Percentiles rank a stretch among this genome's conserved stretches.
Evolutionary conservation across 2,888 invertebrate genomes (phyloP).

Genomic region (Nemotelus nigrinus): DNA sequence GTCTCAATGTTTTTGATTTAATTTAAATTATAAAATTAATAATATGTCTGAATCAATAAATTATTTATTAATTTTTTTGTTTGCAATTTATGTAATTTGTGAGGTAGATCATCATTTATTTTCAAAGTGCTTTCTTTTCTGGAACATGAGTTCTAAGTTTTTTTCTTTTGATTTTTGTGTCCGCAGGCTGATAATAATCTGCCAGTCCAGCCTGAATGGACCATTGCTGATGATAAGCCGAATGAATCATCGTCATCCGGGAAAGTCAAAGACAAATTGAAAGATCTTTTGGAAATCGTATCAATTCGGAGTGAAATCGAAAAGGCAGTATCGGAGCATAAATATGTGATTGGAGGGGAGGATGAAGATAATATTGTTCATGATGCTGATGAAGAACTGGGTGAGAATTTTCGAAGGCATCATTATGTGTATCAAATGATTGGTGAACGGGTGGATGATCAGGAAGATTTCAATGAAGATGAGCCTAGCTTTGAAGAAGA

Average conservation of each 20-base stretch:
- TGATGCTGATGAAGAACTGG: conserved; percentile 49
- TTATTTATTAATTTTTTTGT: no score
- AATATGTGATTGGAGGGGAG: conserved; percentile 48
- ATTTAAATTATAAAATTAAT: no score
- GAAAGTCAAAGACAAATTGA: conserved; percentile 56
- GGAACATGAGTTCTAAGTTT: background rate
- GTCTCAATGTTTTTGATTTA: no score
- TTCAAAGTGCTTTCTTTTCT: background rate
- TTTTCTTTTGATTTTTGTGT: conserved; percentile 5
- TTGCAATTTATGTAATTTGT: no score
- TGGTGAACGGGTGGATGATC: conserved; percentile 18
- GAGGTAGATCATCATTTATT: no score
- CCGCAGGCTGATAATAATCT: background rate
- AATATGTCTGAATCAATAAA: no score
- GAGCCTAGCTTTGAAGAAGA: background rate
- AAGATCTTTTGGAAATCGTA: conserved; percentile 55
- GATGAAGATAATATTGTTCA: conserved; percentile 49
- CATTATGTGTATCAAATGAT: conserved; percentile 44
- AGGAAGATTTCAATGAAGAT: no score
- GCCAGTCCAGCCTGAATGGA: conserved; percentile 59
- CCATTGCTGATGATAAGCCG: conserved; percentile 47
- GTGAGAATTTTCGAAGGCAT: conserved; percentile 46
- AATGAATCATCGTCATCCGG: conserved; percentile 30
- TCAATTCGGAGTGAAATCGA: conserved; percentile 58
- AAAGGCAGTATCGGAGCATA: conserved; percentile 52